Conservation (phyloP, 2,113 vertebrate genomes). For the Anoplopoma fimbria region DNA sequence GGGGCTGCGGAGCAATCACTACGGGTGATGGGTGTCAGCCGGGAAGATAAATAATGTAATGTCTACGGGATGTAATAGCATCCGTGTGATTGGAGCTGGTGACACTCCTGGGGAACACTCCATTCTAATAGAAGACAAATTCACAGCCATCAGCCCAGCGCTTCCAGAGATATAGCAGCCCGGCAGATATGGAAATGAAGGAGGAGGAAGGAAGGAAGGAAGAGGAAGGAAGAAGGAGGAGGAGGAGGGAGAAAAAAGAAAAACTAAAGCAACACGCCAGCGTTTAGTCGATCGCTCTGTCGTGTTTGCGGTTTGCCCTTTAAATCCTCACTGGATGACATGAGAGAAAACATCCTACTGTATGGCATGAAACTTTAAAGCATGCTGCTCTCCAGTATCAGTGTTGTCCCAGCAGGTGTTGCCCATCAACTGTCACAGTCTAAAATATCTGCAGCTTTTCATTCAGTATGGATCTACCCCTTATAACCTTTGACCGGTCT, state of each 20-base stretch:
- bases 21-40: slow-evolving; percentile 64
- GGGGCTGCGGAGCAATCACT: slow-evolving; percentile 45
- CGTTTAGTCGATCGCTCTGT: background rate
- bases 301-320: background rate
- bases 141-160: slow-evolving; percentile 24
- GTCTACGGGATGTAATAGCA: slow-evolving; percentile 57
- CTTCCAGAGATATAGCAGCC: slow-evolving; percentile 9
- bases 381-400: background rate
- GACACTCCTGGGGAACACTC: slow-evolving; percentile 50
- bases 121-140: slow-evolving; percentile 57
- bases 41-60: slow-evolving; percentile 71
- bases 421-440: slow-evolving; percentile 27
- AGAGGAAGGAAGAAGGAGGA: background rate
- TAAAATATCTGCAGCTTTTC: slow-evolving; percentile 22
- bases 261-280: background rate
- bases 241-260: background rate
- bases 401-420: background rate
- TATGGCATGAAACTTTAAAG: background rate
- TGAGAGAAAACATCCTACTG: background rate
- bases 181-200: slow-evolving; percentile 4
- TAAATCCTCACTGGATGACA: background rate
- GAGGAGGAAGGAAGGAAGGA: background rate
- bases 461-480: slow-evolving; percentile 27
- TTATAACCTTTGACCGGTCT: slow-evolving; percentile 25
- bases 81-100: slow-evolving; percentile 53